A percentile compares a stretch with the other conserved stretches of the same genome.
Evolutionary conservation across 2,113 vertebrate genomes (phyloP).

Genomic region (Callithrix jacchus): DNA sequence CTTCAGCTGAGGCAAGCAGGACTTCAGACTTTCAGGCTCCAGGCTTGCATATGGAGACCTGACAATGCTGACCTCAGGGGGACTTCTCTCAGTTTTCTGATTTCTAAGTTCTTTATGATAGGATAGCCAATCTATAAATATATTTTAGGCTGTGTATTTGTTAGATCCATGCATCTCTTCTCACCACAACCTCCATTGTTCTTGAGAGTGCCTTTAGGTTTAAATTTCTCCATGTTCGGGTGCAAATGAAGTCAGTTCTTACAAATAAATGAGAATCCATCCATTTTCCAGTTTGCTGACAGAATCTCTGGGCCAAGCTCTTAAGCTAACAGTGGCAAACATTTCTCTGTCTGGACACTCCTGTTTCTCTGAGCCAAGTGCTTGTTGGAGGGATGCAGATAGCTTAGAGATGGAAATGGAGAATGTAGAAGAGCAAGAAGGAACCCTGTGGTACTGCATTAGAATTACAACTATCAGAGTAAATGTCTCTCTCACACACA

Average conservation of each 20-base stretch:
- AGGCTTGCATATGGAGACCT: too few relatives aligned
- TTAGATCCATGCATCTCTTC: background rate
- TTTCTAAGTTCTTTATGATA: background rate
- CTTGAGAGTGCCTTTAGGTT: background rate
- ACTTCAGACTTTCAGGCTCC: too few relatives aligned
- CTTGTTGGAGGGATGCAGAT: background rate
- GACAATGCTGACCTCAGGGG: background rate
- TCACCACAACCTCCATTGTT: background rate
- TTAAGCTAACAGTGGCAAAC: background rate
- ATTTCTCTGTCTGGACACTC: background rate
- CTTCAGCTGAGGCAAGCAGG: too few relatives aligned
- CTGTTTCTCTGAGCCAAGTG: background rate
- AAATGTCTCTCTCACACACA: background rate
- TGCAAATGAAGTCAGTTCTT: constrained; percentile 18
- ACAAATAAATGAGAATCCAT: background rate
- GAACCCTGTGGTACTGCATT: background rate
- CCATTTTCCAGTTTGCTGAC: constrained; percentile 9
- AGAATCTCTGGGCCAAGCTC: background rate
- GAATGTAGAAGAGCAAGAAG: background rate
- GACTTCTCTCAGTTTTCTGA: background rate
- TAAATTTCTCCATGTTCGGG: background rate
- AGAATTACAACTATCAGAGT: background rate
- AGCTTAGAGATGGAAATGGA: background rate
- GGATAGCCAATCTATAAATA: accelerated
- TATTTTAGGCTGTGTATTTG: background rate